Base-by-base conservation (phyloP, 2,888 invertebrate genomes). In the Arenicola marina region DNA sequence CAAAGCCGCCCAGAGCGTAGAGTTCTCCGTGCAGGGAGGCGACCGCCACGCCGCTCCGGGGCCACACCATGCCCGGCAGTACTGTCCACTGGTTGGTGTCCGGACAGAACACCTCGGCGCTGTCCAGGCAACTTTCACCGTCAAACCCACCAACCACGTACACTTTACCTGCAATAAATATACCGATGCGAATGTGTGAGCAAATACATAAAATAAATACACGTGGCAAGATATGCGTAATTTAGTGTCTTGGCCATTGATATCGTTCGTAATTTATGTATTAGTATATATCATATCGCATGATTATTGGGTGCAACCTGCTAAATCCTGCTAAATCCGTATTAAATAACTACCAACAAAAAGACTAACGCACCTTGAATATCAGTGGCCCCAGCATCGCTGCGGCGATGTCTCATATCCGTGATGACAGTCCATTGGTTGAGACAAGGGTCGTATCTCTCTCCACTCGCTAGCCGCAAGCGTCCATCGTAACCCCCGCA, bases 81-180 rank as follows among this genome's bases (percentile, higher is more conserved):
- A 82, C 86, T 15, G 88, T 89, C 93, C 93, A 93, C 75, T 90
- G 89, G 73, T 88, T 87, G 0, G 87, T 86, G 15, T 84, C 83
- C 0, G 90, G 87, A 80, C 91, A 89, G 79, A 89, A 92, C 51
- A 89, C 87, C 81, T 93, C 93, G 0, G 88, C 90, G 0, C 90
- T 89, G 72, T 87, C 87, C 73, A 92, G 86, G 21, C 92, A 90
- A 73, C 90, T 89, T 69, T 88, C 87, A 0, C 92, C 92, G 76
- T 91, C 90, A 83, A 92, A 92, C 26, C 92, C 92, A 11, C 95
- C 92, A 24, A 89, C 90, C 56, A 92, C 88, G 81, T 90, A 91
- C 71, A 92, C 88, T 87, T 88, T 76, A 67, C 89, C 79, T 78
- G 67, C 2, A 56, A n/a, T n/a, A n/a, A n/a, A n/a, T n/a, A n/a